These are phyloP conservation scores for Acronicta leporina DNA, from an alignment of 2,888 invertebrate genomes.

Conservation along the genomic window DNA sequence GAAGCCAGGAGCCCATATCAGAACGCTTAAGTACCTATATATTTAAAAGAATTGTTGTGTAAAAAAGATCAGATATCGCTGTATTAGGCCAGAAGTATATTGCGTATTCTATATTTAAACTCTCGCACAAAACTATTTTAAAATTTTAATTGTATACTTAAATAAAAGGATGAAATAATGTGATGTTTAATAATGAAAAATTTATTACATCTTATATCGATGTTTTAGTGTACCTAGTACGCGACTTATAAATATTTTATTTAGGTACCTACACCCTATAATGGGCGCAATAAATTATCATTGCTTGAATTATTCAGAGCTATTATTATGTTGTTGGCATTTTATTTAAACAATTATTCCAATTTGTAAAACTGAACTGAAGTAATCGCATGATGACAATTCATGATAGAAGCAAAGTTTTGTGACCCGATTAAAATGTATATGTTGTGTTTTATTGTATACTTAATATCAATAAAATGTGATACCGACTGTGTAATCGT, in stretches of 20 bases:
- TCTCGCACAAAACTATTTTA: slow-evolving; percentile 36
- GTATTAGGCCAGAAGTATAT: too few species aligned
- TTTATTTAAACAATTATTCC: slow-evolving; percentile 82
- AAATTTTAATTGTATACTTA: slow-evolving; percentile 25
- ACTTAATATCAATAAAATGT: slow-evolving; percentile 85
- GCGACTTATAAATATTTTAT: slow-evolving; percentile 43
- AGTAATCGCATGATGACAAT: slow-evolving; percentile 69
- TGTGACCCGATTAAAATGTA: slow-evolving; percentile 84
- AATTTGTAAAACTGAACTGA: slow-evolving; percentile 80
- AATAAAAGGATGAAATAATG: slow-evolving; percentile 13
- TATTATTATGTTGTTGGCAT: slow-evolving; percentile 78
- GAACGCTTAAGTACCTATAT: too few species aligned
- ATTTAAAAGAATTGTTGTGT: too few species aligned
- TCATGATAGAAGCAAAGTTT: slow-evolving; percentile 59
- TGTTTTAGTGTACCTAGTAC: slow-evolving; percentile 46
- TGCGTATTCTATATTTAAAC: too few species aligned
- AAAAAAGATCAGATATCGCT: too few species aligned
- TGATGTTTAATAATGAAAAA: slow-evolving; percentile 37
- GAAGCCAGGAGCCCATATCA: too few species aligned
- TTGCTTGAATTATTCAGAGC: slow-evolving; percentile 67
- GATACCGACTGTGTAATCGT: slow-evolving; percentile 75
- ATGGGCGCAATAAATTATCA: slow-evolving; percentile 49
- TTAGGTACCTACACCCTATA: slow-evolving; percentile 17
- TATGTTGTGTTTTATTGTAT: slow-evolving; percentile 85
- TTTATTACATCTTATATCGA: slow-evolving; percentile 41